Conservation (phyloP, 64 coral and sea anemone species). For the Actinia tenebrosa region DNA sequence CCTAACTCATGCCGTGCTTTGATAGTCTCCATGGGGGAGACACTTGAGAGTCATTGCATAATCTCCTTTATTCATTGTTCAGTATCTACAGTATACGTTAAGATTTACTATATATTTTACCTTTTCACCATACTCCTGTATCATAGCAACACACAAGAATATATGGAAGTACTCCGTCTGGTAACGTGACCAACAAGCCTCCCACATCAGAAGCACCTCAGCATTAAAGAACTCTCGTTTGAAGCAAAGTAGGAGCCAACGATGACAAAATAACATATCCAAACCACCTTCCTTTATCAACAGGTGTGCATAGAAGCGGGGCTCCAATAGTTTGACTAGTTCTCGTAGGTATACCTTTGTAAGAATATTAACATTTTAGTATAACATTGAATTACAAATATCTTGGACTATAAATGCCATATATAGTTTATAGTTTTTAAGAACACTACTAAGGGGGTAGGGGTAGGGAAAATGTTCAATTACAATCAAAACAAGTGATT, state of each 20-base stretch:
- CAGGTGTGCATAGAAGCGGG: constrained; percentile 83
- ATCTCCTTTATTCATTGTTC: too few species aligned
- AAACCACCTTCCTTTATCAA: constrained; percentile 75
- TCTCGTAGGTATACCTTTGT: constrained; percentile 82
- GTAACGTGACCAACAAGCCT: constrained; percentile 96
- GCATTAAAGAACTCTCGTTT: constrained; percentile 97
- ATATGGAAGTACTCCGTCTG: constrained; percentile 98
- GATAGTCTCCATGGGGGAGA: too few species aligned
- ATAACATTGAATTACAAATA: background rate
- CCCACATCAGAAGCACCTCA: constrained; percentile 93
- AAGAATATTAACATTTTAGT: background rate
- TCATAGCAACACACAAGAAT: constrained; percentile 90
- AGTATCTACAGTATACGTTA: too few species aligned
- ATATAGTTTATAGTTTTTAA: too few species aligned
- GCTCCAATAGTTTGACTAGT: constrained; percentile 59
- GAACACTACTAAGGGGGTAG: too few species aligned
- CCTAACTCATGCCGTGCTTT: too few species aligned
- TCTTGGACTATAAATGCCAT: too few species aligned
- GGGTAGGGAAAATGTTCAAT: too few species aligned
- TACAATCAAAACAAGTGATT: too few species aligned
- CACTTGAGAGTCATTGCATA: too few species aligned
- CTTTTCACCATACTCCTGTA: constrained; percentile 74
- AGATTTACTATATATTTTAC: background rate
- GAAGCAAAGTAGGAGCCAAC: constrained; percentile 93
- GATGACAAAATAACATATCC: constrained; percentile 95